These are phyloP conservation scores for Sciurus carolinensis DNA, from an alignment of 2,797 vertebrate genomes.

Conservation along the genomic window DNA sequence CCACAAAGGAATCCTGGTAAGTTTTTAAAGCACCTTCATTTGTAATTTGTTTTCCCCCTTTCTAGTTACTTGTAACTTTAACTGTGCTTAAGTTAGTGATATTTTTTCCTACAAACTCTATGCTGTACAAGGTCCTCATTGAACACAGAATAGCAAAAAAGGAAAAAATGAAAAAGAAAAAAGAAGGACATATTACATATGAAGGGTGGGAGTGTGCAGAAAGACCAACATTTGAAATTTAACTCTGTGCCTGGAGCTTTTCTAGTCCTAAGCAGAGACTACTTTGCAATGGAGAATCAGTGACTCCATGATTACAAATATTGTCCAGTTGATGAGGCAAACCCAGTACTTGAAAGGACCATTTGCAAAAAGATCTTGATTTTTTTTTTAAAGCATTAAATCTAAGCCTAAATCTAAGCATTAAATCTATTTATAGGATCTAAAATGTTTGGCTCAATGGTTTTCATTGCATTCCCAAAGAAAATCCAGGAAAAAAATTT, in stretches of 20 bases:
- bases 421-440: not conserved
- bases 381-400: not conserved
- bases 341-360: not conserved
- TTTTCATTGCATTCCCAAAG: not conserved
- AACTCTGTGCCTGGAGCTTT: not conserved
- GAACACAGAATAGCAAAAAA: constrained; percentile 66
- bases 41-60: constrained; percentile 54
- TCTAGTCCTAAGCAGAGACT: not conserved
- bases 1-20: constrained; percentile 82
- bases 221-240: constrained; percentile 27
- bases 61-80: constrained; percentile 75
- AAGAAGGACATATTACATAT: not conserved
- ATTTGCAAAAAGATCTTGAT: not conserved
- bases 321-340: not conserved
- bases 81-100: constrained; percentile 75
- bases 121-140: constrained; percentile 71
- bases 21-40: constrained; percentile 84
- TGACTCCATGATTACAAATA: not conserved
- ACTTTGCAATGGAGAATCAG: not conserved
- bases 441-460: constrained; percentile 23
- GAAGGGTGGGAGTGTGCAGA: constrained; percentile 42
- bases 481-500: constrained; percentile 41
- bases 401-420: too few species aligned
- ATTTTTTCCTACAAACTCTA: constrained; percentile 73
- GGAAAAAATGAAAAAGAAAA: not conserved